Percentiles rank a stretch among this genome's conserved stretches.
Conservation (phyloP, 2,888 invertebrate species). For the Epistrophe grossulariae region DNA sequence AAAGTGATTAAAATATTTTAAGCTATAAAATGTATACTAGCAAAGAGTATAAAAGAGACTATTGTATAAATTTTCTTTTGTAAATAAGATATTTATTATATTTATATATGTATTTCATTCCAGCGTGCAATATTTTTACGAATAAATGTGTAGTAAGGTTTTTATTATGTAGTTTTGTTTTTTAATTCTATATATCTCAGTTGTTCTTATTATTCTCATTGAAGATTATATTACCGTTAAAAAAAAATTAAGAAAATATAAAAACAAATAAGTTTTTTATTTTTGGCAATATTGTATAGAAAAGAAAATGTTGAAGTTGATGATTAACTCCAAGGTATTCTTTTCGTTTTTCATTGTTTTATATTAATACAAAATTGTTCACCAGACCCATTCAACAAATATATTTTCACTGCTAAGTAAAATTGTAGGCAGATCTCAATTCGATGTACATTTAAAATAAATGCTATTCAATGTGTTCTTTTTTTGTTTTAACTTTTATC, state of each 20-base stretch:
- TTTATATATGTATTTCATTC: conserved; percentile 77
- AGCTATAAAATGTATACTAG: conserved; percentile 71
- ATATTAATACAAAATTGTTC: not conserved
- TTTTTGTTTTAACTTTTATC: not conserved
- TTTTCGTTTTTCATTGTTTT: not conserved
- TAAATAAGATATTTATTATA: conserved; percentile 67
- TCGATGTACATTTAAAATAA: not conserved
- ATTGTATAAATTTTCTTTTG: conserved; percentile 57
- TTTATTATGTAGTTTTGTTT: conserved; percentile 44
- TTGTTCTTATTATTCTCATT: conserved; percentile 62
- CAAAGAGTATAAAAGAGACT: conserved; percentile 75
- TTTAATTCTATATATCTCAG: conserved; percentile 64
- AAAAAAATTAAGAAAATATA: conserved; percentile 24
- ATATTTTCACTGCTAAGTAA: conserved; percentile 53
- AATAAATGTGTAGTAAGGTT: conserved; percentile 78
- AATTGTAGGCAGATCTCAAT: not conserved
- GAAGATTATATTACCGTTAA: conserved; percentile 21
- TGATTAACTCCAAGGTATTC: not conserved
- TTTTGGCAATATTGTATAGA: conserved; percentile 4
- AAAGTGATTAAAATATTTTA: conserved; percentile 63
- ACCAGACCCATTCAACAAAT: conserved; percentile 68
- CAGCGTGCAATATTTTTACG: conserved; percentile 78
- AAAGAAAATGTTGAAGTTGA: conserved; percentile 7
- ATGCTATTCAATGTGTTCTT: not conserved
- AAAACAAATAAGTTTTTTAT: conserved; percentile 3